These are phyloP conservation scores for Hypomecis atomaria DNA, from an alignment of 2,888 invertebrate genomes.

Conservation along the genomic window DNA sequence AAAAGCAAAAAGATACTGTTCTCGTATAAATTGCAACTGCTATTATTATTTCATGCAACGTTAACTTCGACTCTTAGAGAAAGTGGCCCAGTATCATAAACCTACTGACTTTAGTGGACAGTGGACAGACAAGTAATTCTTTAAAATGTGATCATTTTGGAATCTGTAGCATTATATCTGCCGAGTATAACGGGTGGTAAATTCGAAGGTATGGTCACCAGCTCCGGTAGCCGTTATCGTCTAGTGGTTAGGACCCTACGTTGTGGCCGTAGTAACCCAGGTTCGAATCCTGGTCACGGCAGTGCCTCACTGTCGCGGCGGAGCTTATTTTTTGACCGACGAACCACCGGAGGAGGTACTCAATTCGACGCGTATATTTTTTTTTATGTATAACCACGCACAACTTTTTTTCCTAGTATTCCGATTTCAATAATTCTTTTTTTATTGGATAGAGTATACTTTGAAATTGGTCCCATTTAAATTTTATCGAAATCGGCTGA, in stretches of 20 bases:
- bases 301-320: slow-evolving; percentile 52
- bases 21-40: slow-evolving; percentile 9
- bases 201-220: slow-evolving; percentile 23
- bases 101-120: slow-evolving; percentile 28
- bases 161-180: slow-evolving; percentile 17
- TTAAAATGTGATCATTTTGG: slow-evolving; percentile 22
- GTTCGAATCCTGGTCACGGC: slow-evolving; percentile 86
- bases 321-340: slow-evolving; percentile 41
- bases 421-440: too few species aligned
- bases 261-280: slow-evolving; percentile 92
- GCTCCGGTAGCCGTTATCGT: slow-evolving; percentile 76
- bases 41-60: slow-evolving; percentile 31
- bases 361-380: too few species aligned
- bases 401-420: too few species aligned
- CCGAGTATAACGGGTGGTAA: slow-evolving; percentile 9
- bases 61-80: slow-evolving; percentile 29
- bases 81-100: slow-evolving; percentile 32
- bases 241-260: slow-evolving; percentile 91
- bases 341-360: too few species aligned
- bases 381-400: too few species aligned
- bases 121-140: slow-evolving; percentile 4
- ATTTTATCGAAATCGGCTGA: too few species aligned
- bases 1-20: neutral
- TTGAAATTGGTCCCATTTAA: too few species aligned
- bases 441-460: too few species aligned